Conservation (phyloP, 2,888 invertebrate genomes). For the Melanostoma mellinum region DNA sequence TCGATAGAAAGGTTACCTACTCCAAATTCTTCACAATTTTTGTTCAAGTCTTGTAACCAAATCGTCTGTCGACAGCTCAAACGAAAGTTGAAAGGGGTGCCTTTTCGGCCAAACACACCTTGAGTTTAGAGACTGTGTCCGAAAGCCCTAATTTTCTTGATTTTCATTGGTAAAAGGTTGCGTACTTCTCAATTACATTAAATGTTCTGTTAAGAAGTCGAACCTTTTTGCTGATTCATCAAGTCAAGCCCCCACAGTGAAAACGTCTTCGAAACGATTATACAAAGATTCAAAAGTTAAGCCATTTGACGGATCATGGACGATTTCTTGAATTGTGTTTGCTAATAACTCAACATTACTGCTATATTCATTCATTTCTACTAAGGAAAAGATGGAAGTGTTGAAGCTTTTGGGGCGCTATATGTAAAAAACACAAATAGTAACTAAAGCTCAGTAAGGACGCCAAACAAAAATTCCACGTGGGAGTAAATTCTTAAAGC, state of each 20-base stretch:
- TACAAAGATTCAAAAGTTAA: neutral
- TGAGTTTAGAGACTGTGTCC: neutral
- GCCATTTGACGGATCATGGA: neutral
- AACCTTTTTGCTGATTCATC: conserved; percentile 29
- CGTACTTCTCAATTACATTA: conserved; percentile 24
- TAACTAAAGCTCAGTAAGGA: no score
- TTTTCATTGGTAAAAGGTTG: conserved; percentile 22
- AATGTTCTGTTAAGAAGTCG: conserved; percentile 43
- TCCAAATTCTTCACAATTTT: conserved; percentile 50
- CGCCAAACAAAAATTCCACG: no score
- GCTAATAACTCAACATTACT: no score
- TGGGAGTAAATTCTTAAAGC: no score
- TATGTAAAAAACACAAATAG: no score
- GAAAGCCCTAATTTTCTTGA: neutral
- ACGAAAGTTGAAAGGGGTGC: conserved; percentile 1
- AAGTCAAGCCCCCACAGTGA: conserved; percentile 25
- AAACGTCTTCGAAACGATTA: conserved; percentile 22
- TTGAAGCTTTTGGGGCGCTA: no score
- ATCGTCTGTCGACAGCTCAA: conserved; percentile 31
- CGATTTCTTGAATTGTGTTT: no score
- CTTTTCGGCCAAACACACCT: neutral
- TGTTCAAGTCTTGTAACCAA: conserved; percentile 23
- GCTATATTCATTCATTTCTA: no score
- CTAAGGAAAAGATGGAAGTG: no score
- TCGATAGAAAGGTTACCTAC: conserved; percentile 12